These are phyloP conservation scores for Crematogaster levior DNA, from an alignment of 2,888 invertebrate species.

Conservation along the genomic window DNA sequence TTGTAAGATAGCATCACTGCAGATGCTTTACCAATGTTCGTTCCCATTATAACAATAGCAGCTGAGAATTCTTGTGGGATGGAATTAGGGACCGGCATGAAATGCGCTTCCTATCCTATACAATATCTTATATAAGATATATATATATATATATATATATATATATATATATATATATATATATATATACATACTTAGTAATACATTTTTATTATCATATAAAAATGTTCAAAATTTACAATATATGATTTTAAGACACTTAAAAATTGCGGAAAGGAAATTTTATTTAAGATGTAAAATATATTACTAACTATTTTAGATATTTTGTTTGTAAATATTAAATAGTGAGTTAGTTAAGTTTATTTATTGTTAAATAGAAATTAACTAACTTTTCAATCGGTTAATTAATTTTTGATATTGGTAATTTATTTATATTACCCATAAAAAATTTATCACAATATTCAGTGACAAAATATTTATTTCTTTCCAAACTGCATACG, in stretches of 20 bases:
- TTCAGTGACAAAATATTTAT: background rate
- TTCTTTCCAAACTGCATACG: background rate
- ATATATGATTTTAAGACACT: background rate
- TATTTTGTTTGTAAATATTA: background rate
- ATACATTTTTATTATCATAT: slow-evolving; percentile 12
- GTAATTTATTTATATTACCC: background rate
- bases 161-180: too few relatives aligned
- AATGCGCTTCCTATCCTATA: too few relatives aligned
- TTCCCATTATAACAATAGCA: too few relatives aligned
- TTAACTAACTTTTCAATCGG: too few relatives aligned
- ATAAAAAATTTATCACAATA: background rate
- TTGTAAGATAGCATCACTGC: too few relatives aligned
- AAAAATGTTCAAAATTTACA: slow-evolving; percentile 4
- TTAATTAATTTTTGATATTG: background rate
- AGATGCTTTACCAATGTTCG: too few relatives aligned
- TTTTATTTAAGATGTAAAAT: background rate
- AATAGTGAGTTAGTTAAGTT: background rate
- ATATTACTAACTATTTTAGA: background rate
- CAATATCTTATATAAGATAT: too few relatives aligned
- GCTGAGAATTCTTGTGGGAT: too few relatives aligned
- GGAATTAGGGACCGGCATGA: too few relatives aligned
- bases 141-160: too few relatives aligned
- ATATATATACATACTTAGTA: too few relatives aligned
- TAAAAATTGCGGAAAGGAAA: background rate
- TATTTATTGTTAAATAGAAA: too few relatives aligned